Evolutionary conservation across 2,888 invertebrate species (phyloP).

Genomic region (Agrotis clavis): DNA sequence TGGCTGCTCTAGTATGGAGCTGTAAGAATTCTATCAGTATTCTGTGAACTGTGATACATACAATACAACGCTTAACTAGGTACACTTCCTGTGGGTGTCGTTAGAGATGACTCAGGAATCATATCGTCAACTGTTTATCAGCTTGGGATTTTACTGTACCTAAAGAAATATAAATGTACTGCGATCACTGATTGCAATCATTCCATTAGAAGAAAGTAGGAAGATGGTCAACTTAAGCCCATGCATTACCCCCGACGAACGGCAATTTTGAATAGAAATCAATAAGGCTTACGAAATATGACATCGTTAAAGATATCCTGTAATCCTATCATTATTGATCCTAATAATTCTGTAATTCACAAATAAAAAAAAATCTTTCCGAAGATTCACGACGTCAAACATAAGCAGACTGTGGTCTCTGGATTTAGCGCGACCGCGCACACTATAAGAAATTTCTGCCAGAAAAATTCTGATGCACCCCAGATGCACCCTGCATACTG

Average conservation of each 20-base stretch:
- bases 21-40: slow-evolving; percentile 34
- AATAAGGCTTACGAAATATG: neutral
- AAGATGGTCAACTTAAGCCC: neutral
- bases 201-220: slow-evolving; percentile 11
- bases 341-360: no score
- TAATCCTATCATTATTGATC: no score
- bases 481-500: no score
- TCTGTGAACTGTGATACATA: slow-evolving; percentile 39
- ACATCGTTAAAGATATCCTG: neutral
- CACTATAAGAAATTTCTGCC: no score
- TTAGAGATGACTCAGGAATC: slow-evolving; percentile 49
- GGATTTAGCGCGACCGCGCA: no score
- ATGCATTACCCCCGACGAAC: neutral
- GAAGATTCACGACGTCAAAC: neutral
- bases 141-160: slow-evolving; percentile 22
- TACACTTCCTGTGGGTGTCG: slow-evolving; percentile 52
- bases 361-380: no score
- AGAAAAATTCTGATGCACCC: no score
- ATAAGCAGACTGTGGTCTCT: no score
- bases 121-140: slow-evolving; percentile 39
- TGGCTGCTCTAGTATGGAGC: slow-evolving; percentile 35
- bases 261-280: neutral
- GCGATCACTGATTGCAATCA: neutral
- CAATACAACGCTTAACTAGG: slow-evolving; percentile 32
- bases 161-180: neutral